Base-by-base conservation (phyloP, 2,113 vertebrate genomes). In the Cercopithecus mona region DNA sequence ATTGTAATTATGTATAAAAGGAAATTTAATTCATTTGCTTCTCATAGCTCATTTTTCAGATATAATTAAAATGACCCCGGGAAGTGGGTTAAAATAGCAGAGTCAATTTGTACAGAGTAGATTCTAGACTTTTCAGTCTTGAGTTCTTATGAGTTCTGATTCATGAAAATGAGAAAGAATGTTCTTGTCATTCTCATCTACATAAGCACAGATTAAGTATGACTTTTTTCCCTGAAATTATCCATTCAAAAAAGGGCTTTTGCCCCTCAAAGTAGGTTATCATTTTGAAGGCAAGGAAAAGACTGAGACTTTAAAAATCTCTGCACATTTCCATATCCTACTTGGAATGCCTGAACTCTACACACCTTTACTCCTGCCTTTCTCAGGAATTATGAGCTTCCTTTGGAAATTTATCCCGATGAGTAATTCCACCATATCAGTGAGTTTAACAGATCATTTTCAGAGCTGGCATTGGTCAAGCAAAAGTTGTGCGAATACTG, bases 31-130 rank as follows among this genome's bases (percentile, higher is more conserved):
- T 98, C 93, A 97, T 98, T 98, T 98, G 35, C 52, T 95, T 98
- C 83, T 96, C 17, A 48, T 93, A 98, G 97, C 83, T 98, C 97
- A 97, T 98, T 98, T 98, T 96, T 97, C 97, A 98, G 88, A 98
- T 96, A 97, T 98, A 98, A 99, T 98, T 98, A 98, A 99, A 99
- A 98, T 97, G 61, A 98, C 98, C 98, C 96, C 66, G 97, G 80
- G 91, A 98, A 88, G 43, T 81, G 97, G 97, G 97, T 98, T 98
- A 98, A 98, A 98, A 97, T 76, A 98, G 72, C 43, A 94, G n/a
- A 98, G 76, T 5, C 85, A 18, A 98, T 98, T 82, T 87, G 78
- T 97, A 22, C 0, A 2, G 93, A 98, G 80, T 40, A 95, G 79
- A 98, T n/a, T 40, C 79, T 94, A 97, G 96, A 97, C 52, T 97